These are phyloP conservation scores for Odocoileus virginianus DNA, from an alignment of 2,113 vertebrate genomes.

Conservation along the genomic window DNA sequence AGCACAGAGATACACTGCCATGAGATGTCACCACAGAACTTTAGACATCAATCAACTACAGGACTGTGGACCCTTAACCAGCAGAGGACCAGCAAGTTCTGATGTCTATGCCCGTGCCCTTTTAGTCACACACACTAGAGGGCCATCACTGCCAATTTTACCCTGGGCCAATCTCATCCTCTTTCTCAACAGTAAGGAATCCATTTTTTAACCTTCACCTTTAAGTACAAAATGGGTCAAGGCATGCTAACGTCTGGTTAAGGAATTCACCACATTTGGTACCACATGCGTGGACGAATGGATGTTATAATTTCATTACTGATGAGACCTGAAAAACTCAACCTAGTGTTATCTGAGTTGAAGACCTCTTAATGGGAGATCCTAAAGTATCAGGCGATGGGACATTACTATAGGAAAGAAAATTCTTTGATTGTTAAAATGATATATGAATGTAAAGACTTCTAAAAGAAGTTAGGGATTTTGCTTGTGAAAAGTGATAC, in stretches of 20 bases:
- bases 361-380: background rate
- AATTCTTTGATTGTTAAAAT: slow-evolving; percentile 23
- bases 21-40: background rate
- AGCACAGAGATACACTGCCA: background rate
- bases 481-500: slow-evolving; percentile 11
- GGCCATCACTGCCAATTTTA: background rate
- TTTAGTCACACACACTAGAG: background rate
- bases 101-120: background rate
- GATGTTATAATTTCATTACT: background rate
- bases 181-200: background rate
- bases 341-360: background rate
- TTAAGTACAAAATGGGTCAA: background rate
- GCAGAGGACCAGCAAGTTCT: background rate
- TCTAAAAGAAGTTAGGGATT: slow-evolving; percentile 15
- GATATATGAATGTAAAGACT: background rate
- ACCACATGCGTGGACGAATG: background rate
- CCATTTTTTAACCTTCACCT: background rate
- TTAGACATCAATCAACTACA: background rate
- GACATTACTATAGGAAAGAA: background rate
- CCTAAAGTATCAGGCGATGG: background rate
- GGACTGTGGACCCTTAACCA: background rate
- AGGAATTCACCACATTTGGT: background rate
- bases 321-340: background rate
- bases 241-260: background rate
- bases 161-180: background rate